Conservation (phyloP, 2,888 invertebrate genomes). For the Margaritifera margaritifera region DNA sequence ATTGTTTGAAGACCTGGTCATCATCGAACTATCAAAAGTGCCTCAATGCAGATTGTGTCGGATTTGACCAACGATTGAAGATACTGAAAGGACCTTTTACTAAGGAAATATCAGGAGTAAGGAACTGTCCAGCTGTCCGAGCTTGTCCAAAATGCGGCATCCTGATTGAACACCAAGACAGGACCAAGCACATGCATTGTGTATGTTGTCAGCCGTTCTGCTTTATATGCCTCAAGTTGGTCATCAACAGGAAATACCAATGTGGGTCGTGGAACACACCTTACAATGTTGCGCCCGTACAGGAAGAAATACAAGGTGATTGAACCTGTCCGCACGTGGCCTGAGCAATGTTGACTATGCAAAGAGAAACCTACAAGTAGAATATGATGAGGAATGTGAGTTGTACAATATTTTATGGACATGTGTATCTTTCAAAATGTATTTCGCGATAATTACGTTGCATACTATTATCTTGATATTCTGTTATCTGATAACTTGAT, state of each 20-base stretch:
- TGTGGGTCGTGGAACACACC: slow-evolving; percentile 35
- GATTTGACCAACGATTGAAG: slow-evolving; percentile 34
- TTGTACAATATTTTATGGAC: too few relatives aligned
- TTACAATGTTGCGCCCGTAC: slow-evolving; percentile 30
- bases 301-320: too few relatives aligned
- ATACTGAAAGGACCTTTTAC: slow-evolving; percentile 27
- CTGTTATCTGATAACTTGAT: too few relatives aligned
- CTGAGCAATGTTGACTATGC: too few relatives aligned
- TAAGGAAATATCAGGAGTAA: slow-evolving; percentile 36
- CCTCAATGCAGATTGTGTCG: slow-evolving; percentile 37
- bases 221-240: slow-evolving; percentile 43
- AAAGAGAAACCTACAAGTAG: too few relatives aligned
- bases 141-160: slow-evolving; percentile 46
- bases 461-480: too few relatives aligned
- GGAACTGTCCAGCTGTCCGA: slow-evolving; percentile 39
- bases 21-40: slow-evolving; percentile 17
- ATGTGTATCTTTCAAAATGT: too few relatives aligned
- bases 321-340: too few relatives aligned
- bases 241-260: slow-evolving; percentile 14
- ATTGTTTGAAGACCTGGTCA: slow-evolving; percentile 34
- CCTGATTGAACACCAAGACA: slow-evolving; percentile 41
- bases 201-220: slow-evolving; percentile 44
- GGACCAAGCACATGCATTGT: slow-evolving; percentile 48
- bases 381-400: too few relatives aligned
- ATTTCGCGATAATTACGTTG: too few relatives aligned